Evolutionary conservation across 37 sponge, comb jelly and placozoan species (phyloP), one percentile per base, ranked within the genome.

Genomic region (Agelas oroides): DNA sequence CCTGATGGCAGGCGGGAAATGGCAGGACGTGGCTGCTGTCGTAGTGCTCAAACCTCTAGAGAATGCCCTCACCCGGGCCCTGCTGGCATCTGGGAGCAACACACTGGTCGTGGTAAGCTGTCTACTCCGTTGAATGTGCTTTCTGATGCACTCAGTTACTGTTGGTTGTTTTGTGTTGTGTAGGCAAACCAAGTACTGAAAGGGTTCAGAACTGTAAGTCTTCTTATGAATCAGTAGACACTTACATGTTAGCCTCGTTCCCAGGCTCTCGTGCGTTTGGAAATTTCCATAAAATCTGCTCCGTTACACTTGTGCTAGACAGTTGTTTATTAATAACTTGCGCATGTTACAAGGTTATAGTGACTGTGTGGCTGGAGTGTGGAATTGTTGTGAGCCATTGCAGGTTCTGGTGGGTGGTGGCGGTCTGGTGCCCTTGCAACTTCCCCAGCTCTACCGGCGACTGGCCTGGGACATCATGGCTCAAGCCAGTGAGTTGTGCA

Each of bases 181-280:
- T 24, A 81, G 82, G 32, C 31, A 5, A 19, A 24, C 31, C 76
- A 75, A 25, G 35, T 46, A n/a, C 34, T 84, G 36, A 34, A 65
- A 15, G 84, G 84, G 18, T 66, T 84, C 25, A 36, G 63, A 53
- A 78, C 65, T 18, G 40, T 73, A 25, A 73, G 38, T 53, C 33
- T 65, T n/a, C 21, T 36, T 18, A 16, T 14, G 0, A 38, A 23
- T 39, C 21, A 31, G 16, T 2, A 27, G 53, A 24, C 53, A 20
- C 24, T 79, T 46, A 46, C 46, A 25, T 17, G 34, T 18, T n/a
- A 35, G 25, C 34, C 17, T 62, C 27, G 24, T n/a, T 62, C 5
- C 28, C 27, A 46, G 46, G 46, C 8, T 3, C 46, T n/a, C n/a
- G n/a, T n/a, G n/a, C n/a, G n/a, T n/a, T n/a, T n/a, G n/a, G n/a